Evolutionary conservation across 2,797 vertebrate genomes (phyloP), one percentile per base, ranked within the genome.

Genomic region (Tadarida brasiliensis): DNA sequence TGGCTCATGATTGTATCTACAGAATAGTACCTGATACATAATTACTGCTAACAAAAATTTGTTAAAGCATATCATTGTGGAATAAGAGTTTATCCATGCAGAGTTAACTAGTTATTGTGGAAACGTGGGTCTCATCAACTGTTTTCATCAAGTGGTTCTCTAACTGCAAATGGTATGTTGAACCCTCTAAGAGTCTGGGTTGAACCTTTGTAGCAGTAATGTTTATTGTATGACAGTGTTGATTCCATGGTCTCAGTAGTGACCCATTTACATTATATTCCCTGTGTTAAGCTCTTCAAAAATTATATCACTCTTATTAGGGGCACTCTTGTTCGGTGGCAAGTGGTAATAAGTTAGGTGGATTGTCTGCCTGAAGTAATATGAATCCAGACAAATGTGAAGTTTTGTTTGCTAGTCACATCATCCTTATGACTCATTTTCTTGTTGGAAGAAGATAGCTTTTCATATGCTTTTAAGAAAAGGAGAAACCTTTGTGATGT

Each of bases 11-110:
- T 91, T 93, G 16, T 84, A 44, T 90, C 44, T 84, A 35, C 5
- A 87, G 11, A 86, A 90, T 8, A 87, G 44, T 67, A 57, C 8
- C n/a, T 73, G 28, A 84, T 30, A 49, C 15, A 47, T 57, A 77
- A 70, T 76, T 81, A 92, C 24, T 81, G 35, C 35, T 92, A 93
- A 56, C 39, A 87, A 92, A 26, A 92, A 77, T 87, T 87, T 87
- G 24, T 78, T 93, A 90, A 33, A 59, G 19, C 39, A n/a, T 73
- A 33, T 77, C 67, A 39, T 76, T 87, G 5, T 57, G 67, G 39
- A 92, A 57, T 81, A 89, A 92, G 83, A 61, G n/a, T 77, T 91
- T 91, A 44, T 83, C 22, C 11, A 54, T 73, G 30, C 68, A 78
- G 26, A 96, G 49, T 90, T 90, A 65, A 78, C 17, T 83, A 28